A percentile compares a stretch with the other conserved stretches of the same genome.
Conservation (phyloP, 2,888 invertebrate genomes). For the Petrolisthes manimaculis region DNA sequence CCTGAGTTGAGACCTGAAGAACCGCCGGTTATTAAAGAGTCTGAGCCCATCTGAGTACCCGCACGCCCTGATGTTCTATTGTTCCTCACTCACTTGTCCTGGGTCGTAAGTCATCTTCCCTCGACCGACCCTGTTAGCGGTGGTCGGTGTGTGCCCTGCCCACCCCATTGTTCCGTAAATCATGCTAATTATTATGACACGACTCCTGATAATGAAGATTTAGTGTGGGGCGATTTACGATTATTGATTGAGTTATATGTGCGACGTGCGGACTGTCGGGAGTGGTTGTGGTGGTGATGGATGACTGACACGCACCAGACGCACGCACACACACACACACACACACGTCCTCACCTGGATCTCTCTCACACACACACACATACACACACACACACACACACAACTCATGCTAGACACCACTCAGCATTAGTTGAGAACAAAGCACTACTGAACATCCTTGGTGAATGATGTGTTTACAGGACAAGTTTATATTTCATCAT, state of each 20-base stretch:
- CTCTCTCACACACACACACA: constrained; percentile 10
- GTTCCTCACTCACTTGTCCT: background rate
- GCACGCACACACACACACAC: constrained; percentile 22
- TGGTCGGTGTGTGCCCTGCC: background rate
- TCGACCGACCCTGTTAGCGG: background rate
- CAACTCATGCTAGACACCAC: background rate
- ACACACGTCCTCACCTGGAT: background rate
- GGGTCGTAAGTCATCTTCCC: background rate
- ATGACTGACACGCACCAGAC: background rate
- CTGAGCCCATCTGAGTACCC: background rate
- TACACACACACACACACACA: constrained; percentile 9
- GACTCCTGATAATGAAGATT: background rate
- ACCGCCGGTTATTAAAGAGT: background rate
- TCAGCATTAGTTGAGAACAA: no score
- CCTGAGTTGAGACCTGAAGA: no score
- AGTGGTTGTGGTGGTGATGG: background rate
- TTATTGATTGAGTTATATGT: constrained; percentile 3
- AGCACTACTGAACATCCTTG: no score
- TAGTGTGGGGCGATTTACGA: background rate
- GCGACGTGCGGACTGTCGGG: background rate
- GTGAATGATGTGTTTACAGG: no score
- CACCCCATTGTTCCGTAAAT: background rate
- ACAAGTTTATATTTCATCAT: no score
- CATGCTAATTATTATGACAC: constrained; percentile 11
- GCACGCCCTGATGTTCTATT: background rate